A percentile compares a stretch with the other conserved stretches of the same genome.
phyloP scores from a whole-genome alignment of 2,797 vertebrate genomes.

The Sphenodon punctatus region DNA sequence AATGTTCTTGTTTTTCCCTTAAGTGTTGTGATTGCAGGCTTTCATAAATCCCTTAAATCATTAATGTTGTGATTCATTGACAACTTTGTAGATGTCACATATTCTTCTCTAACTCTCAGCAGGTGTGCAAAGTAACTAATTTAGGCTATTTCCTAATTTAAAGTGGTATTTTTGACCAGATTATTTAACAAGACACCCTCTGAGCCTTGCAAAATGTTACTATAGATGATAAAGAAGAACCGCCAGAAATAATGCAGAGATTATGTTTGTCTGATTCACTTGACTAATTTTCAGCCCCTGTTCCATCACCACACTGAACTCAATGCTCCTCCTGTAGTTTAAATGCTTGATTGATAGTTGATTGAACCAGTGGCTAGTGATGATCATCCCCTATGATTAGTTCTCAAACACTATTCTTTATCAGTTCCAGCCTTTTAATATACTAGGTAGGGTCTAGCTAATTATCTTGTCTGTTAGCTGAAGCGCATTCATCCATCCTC shows the following conservation, averaged over 20 bases:
- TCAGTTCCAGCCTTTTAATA: not conserved
- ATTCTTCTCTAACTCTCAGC: not conserved
- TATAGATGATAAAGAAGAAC: not conserved
- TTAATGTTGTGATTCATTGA: too few relatives aligned
- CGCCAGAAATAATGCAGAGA: too few relatives aligned
- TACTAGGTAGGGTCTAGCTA: not conserved
- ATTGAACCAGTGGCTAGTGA: not conserved
- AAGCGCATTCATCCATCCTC: not conserved
- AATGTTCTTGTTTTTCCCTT: too few relatives aligned
- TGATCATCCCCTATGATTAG: not conserved
- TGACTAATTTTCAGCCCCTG: too few relatives aligned
- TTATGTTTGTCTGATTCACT: too few relatives aligned
- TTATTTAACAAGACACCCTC: too few relatives aligned
- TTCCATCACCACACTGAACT: not conserved
- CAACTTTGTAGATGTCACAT: too few relatives aligned
- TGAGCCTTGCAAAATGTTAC: not conserved
- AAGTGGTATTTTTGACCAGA: too few relatives aligned
- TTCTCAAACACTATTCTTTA: not conserved
- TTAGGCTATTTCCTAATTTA: not conserved
- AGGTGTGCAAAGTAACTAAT: not conserved
- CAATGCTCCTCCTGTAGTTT: too few relatives aligned
- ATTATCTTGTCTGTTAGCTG: not conserved
- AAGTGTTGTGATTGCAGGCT: too few relatives aligned
- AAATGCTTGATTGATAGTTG: not conserved
- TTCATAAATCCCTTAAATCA: too few relatives aligned